phyloP scores from a whole-genome alignment of 1,140 invertebrate genomes.

The Dolichoris vasculosae region DNA sequence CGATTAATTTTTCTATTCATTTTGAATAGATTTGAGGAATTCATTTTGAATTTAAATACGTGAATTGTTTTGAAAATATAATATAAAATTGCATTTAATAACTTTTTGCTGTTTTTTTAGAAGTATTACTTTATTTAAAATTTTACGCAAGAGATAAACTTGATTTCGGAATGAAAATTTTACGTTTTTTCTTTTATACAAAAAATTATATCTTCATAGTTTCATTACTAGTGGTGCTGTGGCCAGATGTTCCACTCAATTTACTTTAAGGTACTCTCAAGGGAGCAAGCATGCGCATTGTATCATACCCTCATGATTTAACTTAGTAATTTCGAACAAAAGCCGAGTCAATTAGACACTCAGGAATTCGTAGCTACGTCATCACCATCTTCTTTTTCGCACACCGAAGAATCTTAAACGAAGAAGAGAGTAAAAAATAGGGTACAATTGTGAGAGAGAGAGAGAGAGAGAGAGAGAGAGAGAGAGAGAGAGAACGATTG shows the following conservation, averaged over 20 bases:
- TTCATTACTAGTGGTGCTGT: constrained; percentile 39
- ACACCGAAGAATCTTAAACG: not conserved
- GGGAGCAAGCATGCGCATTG: constrained; percentile 15
- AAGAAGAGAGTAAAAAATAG: not conserved
- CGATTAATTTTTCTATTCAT: too few relatives aligned
- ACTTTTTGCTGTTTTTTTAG: too few relatives aligned
- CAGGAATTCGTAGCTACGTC: constrained; percentile 38
- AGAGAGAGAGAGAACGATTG: not conserved
- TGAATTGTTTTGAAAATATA: too few relatives aligned
- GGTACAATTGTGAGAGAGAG: not conserved
- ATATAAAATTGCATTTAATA: too few relatives aligned
- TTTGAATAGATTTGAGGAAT: too few relatives aligned
- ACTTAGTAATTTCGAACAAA: constrained; percentile 30
- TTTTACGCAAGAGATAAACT: not conserved
- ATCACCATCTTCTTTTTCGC: not conserved
- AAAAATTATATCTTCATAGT: constrained; percentile 37
- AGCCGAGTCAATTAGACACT: constrained; percentile 46
- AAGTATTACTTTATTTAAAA: not conserved
- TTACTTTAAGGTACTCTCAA: constrained; percentile 31
- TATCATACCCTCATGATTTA: constrained; percentile 45
- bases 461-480: not conserved
- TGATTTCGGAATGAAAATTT: not conserved
- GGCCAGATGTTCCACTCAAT: constrained; percentile 48
- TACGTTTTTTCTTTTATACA: not conserved
- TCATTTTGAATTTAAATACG: too few relatives aligned